These are phyloP conservation scores for Meganola albula DNA, from an alignment of 2,888 invertebrate species.

Conservation along the genomic window DNA sequence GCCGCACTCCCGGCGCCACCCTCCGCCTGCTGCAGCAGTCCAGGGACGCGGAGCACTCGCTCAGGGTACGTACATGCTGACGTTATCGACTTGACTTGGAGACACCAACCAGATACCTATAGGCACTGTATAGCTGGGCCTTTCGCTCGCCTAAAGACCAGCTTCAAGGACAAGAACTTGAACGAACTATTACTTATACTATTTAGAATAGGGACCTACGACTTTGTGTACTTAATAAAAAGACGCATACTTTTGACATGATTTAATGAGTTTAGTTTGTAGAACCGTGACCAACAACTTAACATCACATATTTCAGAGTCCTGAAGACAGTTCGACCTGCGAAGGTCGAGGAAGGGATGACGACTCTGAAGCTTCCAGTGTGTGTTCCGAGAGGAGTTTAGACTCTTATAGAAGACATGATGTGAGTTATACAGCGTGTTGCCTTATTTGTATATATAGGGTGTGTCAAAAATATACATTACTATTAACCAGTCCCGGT, in stretches of 20 bases:
- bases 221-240: no score
- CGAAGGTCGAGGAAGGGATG: conserved; percentile 74
- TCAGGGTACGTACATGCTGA: conserved; percentile 38
- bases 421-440: conserved; percentile 78
- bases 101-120: no score
- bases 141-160: no score
- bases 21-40: conserved; percentile 91
- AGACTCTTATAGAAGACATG: conserved; percentile 88
- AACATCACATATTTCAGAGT: conserved; percentile 48
- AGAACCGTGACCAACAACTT: no score
- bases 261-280: no score
- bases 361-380: conserved; percentile 96
- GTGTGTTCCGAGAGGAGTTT: conserved; percentile 95
- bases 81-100: no score
- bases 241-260: no score
- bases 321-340: conserved; percentile 74
- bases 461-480: neutral
- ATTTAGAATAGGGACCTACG: no score
- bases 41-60: conserved; percentile 85
- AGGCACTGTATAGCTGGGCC: no score
- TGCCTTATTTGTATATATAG: neutral
- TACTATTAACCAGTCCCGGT: no score
- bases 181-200: no score
- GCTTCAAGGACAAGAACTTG: no score
- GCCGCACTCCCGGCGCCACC: conserved; percentile 82